Conservation (phyloP, 2,888 invertebrate genomes). For the Chironomus tentans region DNA sequence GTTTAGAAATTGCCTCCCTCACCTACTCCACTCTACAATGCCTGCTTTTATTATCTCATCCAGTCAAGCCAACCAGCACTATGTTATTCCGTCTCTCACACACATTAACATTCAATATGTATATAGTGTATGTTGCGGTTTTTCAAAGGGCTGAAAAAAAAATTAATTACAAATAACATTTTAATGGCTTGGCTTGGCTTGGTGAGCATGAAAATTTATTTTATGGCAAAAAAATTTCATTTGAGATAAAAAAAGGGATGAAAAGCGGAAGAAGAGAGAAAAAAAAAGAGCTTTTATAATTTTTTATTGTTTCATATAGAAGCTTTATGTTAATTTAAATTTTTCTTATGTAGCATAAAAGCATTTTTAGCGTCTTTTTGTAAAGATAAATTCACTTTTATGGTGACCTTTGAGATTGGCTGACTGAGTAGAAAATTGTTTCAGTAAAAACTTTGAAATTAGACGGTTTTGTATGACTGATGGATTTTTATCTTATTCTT, state of each 20-base stretch:
- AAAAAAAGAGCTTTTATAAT: background rate
- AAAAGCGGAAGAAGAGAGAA: background rate
- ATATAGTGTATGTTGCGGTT: conserved; percentile 4
- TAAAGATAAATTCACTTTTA: too few relatives aligned
- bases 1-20: background rate
- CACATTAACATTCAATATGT: background rate
- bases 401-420: too few relatives aligned
- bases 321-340: too few relatives aligned
- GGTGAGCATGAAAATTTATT: conserved; percentile 14
- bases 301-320: too few relatives aligned
- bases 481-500: too few relatives aligned
- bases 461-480: too few relatives aligned
- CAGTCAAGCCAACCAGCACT: too few relatives aligned
- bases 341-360: too few relatives aligned
- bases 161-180: conserved; percentile 25
- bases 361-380: too few relatives aligned
- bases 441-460: too few relatives aligned
- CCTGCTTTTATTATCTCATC: background rate
- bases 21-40: background rate
- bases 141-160: conserved; percentile 7
- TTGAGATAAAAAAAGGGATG: background rate
- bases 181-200: conserved; percentile 22
- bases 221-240: conserved; percentile 8
- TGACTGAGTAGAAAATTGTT: background rate
- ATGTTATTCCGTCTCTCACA: background rate